A percentile compares a stretch with the other conserved stretches of the same genome.
Evolutionary conservation across 1,140 invertebrate genomes (phyloP).

Genomic region (Odontomachus brunneus): DNA sequence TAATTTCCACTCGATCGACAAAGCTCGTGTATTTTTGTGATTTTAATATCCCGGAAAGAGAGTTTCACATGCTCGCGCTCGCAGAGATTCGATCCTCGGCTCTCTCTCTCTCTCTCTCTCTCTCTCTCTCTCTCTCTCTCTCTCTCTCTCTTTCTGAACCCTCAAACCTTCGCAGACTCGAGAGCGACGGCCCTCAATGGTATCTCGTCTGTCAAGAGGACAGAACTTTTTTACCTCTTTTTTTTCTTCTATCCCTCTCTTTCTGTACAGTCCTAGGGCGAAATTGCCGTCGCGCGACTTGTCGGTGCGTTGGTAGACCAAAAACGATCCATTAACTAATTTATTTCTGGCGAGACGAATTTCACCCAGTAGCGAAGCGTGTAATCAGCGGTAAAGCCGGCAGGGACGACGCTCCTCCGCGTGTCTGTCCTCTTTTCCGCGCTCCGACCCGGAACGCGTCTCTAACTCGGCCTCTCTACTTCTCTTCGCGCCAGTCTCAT

Average conservation of each 20-base stretch:
- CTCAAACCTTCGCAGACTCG: neutral
- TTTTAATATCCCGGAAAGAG: too few species aligned
- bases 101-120: too few species aligned
- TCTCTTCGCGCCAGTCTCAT: conserved; percentile 52
- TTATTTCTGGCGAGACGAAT: conserved; percentile 78
- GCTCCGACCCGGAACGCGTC: conserved; percentile 9
- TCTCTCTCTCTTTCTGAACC: too few species aligned
- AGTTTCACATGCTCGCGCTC: too few species aligned
- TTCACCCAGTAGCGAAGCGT: conserved; percentile 70
- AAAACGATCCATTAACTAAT: conserved; percentile 76
- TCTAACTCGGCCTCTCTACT: neutral
- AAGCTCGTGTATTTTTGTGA: too few species aligned
- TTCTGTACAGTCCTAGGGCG: neutral
- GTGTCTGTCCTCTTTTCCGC: conserved; percentile 41
- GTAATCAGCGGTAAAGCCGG: conserved; percentile 75
- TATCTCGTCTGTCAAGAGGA: neutral
- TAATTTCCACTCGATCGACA: too few species aligned
- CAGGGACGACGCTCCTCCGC: neutral
- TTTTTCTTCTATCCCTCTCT: neutral
- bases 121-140: too few species aligned
- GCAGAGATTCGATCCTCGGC: too few species aligned
- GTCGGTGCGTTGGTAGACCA: neutral
- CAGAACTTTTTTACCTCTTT: neutral
- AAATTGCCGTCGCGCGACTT: neutral
- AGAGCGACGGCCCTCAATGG: neutral